A percentile compares a stretch with the other conserved stretches of the same genome.
Evolutionary conservation across 2,797 vertebrate species (phyloP).

Genomic region (Bovichtus variegatus): DNA sequence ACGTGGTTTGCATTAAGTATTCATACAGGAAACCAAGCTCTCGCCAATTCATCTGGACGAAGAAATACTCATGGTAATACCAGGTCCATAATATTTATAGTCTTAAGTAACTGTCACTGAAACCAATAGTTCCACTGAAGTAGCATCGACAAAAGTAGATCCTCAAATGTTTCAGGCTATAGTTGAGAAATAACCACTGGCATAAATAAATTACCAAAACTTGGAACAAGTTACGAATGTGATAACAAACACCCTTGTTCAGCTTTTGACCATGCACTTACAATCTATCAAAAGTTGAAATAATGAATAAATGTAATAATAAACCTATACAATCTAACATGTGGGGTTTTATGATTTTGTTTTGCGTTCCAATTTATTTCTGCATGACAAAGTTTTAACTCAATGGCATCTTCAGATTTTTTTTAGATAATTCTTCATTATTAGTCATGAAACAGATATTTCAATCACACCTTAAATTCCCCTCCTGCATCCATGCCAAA

Average conservation of each 20-base stretch:
- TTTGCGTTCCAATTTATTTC: too few species aligned
- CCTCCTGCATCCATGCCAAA: too few species aligned
- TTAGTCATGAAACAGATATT: too few species aligned
- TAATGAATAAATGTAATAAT: not conserved
- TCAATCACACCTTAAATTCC: too few species aligned
- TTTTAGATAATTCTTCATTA: too few species aligned
- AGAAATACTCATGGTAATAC: not conserved
- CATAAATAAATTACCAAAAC: not conserved
- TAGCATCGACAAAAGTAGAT: not conserved
- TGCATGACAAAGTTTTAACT: too few species aligned
- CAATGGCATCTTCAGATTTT: too few species aligned
- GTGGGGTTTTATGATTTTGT: too few species aligned
- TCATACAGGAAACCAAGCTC: slow-evolving; percentile 70
- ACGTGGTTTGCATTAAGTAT: slow-evolving; percentile 85
- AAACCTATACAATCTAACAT: too few species aligned
- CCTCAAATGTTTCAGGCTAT: not conserved
- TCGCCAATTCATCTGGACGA: slow-evolving; percentile 13
- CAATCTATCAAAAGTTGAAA: not conserved
- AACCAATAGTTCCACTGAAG: not conserved
- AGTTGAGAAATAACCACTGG: not conserved
- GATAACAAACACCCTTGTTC: not conserved
- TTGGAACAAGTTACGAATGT: not conserved
- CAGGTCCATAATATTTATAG: not conserved
- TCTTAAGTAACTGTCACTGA: not conserved
- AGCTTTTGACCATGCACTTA: not conserved